Conservation (phyloP, 1,140 invertebrate species). For the Bombus cullumanus region DNA sequence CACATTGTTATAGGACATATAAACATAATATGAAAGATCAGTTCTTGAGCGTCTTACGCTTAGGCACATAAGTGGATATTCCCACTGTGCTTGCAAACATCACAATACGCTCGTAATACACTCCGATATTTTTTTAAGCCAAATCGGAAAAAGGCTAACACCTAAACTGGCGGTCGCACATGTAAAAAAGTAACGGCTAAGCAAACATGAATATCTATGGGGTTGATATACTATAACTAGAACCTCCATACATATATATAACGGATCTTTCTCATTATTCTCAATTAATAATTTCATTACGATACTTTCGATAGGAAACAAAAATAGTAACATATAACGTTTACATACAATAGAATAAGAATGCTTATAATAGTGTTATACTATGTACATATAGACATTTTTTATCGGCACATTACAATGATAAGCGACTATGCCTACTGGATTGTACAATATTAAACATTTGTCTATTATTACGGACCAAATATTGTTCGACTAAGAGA, state of each 20-base stretch:
- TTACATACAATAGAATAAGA: constrained; percentile 10
- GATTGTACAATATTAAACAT: constrained; percentile 48
- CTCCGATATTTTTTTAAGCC: constrained; percentile 68
- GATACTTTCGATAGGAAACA: background rate
- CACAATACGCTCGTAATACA: constrained; percentile 62
- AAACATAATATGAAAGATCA: constrained; percentile 68
- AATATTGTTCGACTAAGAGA: background rate
- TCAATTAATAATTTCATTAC: constrained; percentile 28
- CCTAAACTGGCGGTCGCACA: constrained; percentile 14
- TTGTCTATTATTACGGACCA: constrained; percentile 28
- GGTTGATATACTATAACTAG: constrained; percentile 7
- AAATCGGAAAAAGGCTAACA: constrained; percentile 63
- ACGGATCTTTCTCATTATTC: constrained; percentile 16
- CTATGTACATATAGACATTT: constrained; percentile 48
- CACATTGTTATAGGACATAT: constrained; percentile 36
- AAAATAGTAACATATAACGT: background rate
- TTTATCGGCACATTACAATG: constrained; percentile 42
- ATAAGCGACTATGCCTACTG: constrained; percentile 40
- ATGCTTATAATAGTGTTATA: constrained; percentile 24
- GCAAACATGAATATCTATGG: constrained; percentile 20
- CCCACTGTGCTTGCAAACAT: constrained; percentile 59
- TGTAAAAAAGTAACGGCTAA: constrained; percentile 44
- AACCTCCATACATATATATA: constrained; percentile 15
- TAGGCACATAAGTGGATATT: constrained; percentile 47
- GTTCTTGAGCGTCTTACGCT: constrained; percentile 73